phyloP scores from a whole-genome alignment of 2,113 vertebrate genomes.

The Cariama cristata region DNA sequence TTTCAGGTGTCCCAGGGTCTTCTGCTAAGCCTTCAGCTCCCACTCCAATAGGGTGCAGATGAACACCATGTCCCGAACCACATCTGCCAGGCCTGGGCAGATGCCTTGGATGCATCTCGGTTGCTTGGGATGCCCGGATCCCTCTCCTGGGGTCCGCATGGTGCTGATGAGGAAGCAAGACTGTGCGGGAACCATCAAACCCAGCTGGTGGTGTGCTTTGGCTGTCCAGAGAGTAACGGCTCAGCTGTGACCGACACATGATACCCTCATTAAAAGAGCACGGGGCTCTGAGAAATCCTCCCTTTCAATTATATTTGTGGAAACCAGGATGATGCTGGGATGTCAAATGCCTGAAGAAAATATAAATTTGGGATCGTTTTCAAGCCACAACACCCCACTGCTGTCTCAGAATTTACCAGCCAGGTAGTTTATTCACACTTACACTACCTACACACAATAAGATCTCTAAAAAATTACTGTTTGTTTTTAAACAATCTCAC shows the following conservation, averaged over 20 bases:
- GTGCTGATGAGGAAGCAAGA: background rate
- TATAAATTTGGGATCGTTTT: background rate
- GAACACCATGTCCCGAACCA: background rate
- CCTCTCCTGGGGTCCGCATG: fast-evolving
- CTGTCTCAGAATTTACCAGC: background rate
- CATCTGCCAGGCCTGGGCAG: background rate
- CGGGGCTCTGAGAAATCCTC: background rate
- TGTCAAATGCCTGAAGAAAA: background rate
- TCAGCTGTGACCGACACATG: background rate
- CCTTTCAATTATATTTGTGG: background rate
- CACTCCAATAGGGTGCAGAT: background rate
- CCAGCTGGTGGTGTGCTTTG: background rate
- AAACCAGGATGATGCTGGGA: background rate
- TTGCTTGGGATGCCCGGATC: background rate
- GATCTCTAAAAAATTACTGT: background rate
- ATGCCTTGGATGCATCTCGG: background rate
- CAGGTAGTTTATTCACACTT: background rate
- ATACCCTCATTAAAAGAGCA: background rate
- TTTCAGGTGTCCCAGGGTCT: background rate
- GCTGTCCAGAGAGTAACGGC: fast-evolving
- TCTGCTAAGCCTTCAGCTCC: background rate
- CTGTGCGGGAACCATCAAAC: background rate
- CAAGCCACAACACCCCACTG: background rate
- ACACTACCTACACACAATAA: background rate
- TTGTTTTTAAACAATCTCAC: background rate